Evolutionary conservation across 1,140 invertebrate species (phyloP), one percentile per base, ranked within the genome.

Genomic region (Dinoponera quadriceps): DNA sequence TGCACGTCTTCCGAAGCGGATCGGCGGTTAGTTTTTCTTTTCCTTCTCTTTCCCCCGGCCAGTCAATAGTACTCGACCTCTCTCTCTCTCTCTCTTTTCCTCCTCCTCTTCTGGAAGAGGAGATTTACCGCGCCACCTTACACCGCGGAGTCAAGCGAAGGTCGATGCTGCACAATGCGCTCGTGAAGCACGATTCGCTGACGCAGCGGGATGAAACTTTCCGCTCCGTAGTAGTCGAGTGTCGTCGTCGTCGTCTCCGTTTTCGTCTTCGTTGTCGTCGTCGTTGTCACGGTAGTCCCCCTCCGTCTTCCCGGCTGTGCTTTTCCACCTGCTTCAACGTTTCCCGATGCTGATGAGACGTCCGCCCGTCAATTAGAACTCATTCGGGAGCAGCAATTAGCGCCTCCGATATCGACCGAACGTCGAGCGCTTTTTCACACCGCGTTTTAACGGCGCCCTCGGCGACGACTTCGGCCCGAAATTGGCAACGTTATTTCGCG

Each of bases 331-430:
- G 87, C 74, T 77, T 57, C 20, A 22, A 51, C 60, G 77, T 69
- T 85, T 62, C 77, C 69, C 51, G 62, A 78, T 60, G 84, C 88
- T 88, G 87, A 89, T 89, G 87, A 86, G 85, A 73, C 75, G 71
- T 89, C 81, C 84, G 59, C 75, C 60, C 81, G 87, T 88, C 88
- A 86, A 89, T 89, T 89, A 86, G 69, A 86, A 66, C 81, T 75
- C 78, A 89, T 84, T 89, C 77, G 75, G 38, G 38, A 74, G 65
- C 33, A 54, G 72, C 84, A 89, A 88, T 89, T 88, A 89, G 29
- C 14, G 72, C 59, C 77, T 49, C 29, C 49, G 49, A 74, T 84
- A 87, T 84, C 65, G 74, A 65, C 38, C 55, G 33, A 18, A n/a
- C 59, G 63, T 22, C 48, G 22, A 38, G 29, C 22, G 22, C 22